phyloP scores from a whole-genome alignment of 2,888 invertebrate genomes.

The Acronicta alni region DNA sequence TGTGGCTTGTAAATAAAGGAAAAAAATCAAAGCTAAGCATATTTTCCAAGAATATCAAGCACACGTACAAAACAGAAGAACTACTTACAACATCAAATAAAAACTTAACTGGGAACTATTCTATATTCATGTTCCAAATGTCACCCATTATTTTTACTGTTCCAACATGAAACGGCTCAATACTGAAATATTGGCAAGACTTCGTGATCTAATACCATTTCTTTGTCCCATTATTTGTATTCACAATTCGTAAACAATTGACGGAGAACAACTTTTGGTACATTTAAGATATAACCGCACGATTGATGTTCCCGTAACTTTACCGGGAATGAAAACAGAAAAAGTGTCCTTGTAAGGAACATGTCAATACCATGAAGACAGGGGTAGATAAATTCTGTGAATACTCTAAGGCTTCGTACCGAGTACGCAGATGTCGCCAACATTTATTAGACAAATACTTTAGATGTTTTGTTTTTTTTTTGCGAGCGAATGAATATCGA shows the following conservation, averaged over 20 bases:
- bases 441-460: slow-evolving; percentile 17
- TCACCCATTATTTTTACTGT: slow-evolving; percentile 20
- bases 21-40: too few relatives aligned
- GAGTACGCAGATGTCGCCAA: slow-evolving; percentile 22
- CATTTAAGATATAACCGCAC: slow-evolving; percentile 47
- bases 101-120: slow-evolving; percentile 21
- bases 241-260: slow-evolving; percentile 60
- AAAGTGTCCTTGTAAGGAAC: slow-evolving; percentile 22
- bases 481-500: neutral
- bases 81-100: neutral
- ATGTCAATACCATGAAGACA: slow-evolving; percentile 34
- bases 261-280: slow-evolving; percentile 54
- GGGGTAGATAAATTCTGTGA: slow-evolving; percentile 35
- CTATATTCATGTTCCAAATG: slow-evolving; percentile 5
- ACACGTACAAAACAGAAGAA: neutral
- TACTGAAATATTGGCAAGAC: slow-evolving; percentile 22
- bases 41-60: too few relatives aligned
- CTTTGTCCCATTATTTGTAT: slow-evolving; percentile 58
- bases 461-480: slow-evolving; percentile 20
- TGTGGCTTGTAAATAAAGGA: too few relatives aligned
- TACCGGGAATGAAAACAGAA: slow-evolving; percentile 30
- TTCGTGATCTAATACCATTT: slow-evolving; percentile 37
- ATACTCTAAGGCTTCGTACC: slow-evolving; percentile 32
- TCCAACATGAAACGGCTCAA: slow-evolving; percentile 8
- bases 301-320: slow-evolving; percentile 51